These are phyloP conservation scores for Zosterops lateralis DNA, from an alignment of 2,113 vertebrate genomes.

Conservation along the genomic window DNA sequence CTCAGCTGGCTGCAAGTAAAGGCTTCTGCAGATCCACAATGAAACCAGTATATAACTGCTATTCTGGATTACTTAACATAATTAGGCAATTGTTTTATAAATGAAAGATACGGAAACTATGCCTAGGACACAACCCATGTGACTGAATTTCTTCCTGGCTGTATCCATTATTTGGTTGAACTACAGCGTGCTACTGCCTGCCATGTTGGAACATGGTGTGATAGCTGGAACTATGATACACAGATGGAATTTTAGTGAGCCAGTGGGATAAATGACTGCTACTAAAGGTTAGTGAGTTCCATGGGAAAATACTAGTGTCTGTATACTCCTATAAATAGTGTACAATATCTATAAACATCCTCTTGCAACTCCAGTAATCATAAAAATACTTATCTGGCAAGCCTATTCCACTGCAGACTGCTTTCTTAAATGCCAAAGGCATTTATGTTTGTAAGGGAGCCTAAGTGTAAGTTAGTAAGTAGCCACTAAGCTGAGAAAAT, in stretches of 20 bases:
- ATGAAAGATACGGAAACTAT: accelerated
- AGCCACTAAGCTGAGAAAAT: neutral
- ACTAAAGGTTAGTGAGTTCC: neutral
- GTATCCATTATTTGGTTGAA: neutral
- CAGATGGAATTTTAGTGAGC: neutral
- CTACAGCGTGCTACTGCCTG: neutral
- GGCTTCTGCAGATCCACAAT: neutral
- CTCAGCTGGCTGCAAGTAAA: neutral
- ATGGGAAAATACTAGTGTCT: neutral
- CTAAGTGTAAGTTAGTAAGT: neutral
- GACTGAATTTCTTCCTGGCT: neutral
- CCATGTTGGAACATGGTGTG: neutral
- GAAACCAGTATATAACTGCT: neutral
- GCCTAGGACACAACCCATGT: neutral
- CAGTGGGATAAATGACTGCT: neutral
- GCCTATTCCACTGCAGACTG: accelerated
- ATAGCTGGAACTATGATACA: accelerated
- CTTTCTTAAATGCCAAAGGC: neutral
- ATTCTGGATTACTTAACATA: neutral
- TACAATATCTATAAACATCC: conserved; percentile 19
- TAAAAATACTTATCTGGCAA: neutral
- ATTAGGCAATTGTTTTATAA: neutral
- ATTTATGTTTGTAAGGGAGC: neutral
- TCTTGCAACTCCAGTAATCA: conserved; percentile 7
- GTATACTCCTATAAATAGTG: neutral